Conservation (phyloP, 2,113 vertebrate genomes). For the Osmerus mordax region DNA sequence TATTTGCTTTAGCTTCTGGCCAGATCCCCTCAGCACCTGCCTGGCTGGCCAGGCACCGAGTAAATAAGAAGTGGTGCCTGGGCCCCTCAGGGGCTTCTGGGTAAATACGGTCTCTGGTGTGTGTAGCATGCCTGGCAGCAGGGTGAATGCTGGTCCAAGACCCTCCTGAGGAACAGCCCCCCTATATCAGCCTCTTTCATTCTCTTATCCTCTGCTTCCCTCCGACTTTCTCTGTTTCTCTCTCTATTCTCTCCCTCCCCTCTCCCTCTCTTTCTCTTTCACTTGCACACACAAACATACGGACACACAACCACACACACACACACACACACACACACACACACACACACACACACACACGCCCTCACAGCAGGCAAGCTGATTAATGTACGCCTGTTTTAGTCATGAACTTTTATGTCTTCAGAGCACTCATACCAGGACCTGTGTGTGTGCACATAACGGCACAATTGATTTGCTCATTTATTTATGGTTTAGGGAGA, state of each 20-base stretch:
- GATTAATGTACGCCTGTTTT: slow-evolving; percentile 56
- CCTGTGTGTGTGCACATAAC: slow-evolving; percentile 24
- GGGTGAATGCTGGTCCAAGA: slow-evolving; percentile 64
- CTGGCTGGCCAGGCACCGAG: slow-evolving; percentile 65
- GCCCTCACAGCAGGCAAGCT: slow-evolving; percentile 47
- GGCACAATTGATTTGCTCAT: slow-evolving; percentile 56
- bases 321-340: slow-evolving; percentile 3
- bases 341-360: neutral
- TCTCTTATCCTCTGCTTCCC: slow-evolving; percentile 52
- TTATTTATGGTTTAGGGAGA: slow-evolving; percentile 53
- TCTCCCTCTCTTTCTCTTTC: neutral
- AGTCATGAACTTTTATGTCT: slow-evolving; percentile 53
- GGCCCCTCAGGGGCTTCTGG: slow-evolving; percentile 66
- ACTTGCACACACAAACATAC: slow-evolving; percentile 14
- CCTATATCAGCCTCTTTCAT: slow-evolving; percentile 59
- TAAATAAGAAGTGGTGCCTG: slow-evolving; percentile 71
- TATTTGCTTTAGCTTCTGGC: slow-evolving; percentile 74
- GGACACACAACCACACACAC: slow-evolving; percentile 17
- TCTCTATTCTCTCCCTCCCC: slow-evolving; percentile 12
- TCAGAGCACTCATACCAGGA: slow-evolving; percentile 50
- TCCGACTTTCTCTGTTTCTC: neutral
- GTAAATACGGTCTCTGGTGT: slow-evolving; percentile 77
- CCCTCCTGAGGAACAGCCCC: slow-evolving; percentile 56
- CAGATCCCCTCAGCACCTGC: slow-evolving; percentile 71
- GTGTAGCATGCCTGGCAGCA: slow-evolving; percentile 66